phyloP scores from a whole-genome alignment of 2,888 invertebrate genomes.

The Cynaeus angustus region DNA sequence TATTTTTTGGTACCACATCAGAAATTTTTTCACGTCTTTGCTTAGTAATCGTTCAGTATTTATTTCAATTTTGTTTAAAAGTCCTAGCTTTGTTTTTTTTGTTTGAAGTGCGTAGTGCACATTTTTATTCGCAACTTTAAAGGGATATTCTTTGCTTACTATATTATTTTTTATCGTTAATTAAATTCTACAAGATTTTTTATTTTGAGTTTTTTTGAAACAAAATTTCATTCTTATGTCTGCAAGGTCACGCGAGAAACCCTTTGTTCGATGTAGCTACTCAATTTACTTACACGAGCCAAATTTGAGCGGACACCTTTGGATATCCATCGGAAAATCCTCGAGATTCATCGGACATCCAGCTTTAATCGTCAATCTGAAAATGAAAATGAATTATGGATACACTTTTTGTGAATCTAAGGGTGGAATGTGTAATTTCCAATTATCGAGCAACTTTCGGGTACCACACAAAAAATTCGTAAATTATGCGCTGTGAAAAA shows the following conservation, averaged over 20 bases:
- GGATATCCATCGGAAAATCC: conserved; percentile 91
- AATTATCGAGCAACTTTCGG: conserved; percentile 27
- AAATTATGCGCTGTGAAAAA: conserved; percentile 29
- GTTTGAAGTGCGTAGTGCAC: too few species aligned
- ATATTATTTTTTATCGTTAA: too few species aligned
- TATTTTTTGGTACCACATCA: too few species aligned
- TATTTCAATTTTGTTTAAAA: too few species aligned
- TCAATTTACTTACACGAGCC: conserved; percentile 85
- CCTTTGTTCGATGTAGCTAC: too few species aligned
- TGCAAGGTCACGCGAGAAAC: too few species aligned
- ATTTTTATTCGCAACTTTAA: too few species aligned
- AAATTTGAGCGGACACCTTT: conserved; percentile 85
- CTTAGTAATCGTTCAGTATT: too few species aligned
- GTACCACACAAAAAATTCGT: conserved; percentile 12
- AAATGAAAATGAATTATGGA: conserved; percentile 58
- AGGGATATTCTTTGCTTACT: too few species aligned
- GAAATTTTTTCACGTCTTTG: too few species aligned
- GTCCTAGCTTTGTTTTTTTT: too few species aligned
- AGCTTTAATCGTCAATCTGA: conserved; percentile 87
- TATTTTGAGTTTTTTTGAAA: background rate
- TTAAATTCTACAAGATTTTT: background rate
- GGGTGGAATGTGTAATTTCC: conserved; percentile 22
- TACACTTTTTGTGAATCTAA: conserved; percentile 7
- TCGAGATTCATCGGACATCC: conserved; percentile 90
- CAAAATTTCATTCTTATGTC: too few species aligned